A percentile compares a stretch with the other conserved stretches of the same genome.
Evolutionary conservation across 2,113 vertebrate genomes (phyloP).

Genomic region (Oncorhynchus kisutch): DNA sequence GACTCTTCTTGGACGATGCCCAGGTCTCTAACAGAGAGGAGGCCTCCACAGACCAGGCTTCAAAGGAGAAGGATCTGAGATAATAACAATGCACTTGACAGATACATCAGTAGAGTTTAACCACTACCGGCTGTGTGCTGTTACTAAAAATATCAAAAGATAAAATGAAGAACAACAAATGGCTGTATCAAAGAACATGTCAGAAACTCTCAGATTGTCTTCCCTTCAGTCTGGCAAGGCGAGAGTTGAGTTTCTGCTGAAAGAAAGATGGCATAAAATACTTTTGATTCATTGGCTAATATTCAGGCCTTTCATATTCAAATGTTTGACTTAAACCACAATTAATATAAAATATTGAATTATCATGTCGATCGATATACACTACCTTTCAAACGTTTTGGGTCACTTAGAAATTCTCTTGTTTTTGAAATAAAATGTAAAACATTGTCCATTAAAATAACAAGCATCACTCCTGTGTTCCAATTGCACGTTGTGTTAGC

Average conservation of each 20-base stretch:
- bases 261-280: constrained; percentile 19
- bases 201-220: constrained; percentile 33
- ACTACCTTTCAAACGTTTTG: background rate
- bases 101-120: constrained; percentile 62
- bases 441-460: too few relatives aligned
- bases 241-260: constrained; percentile 28
- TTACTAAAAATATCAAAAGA: constrained; percentile 49
- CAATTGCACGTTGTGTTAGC: too few relatives aligned
- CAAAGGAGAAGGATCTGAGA: constrained; percentile 40
- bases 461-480: too few relatives aligned
- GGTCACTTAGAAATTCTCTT: too few relatives aligned
- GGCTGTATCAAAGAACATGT: constrained; percentile 56
- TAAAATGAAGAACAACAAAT: constrained; percentile 48
- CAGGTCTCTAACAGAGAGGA: constrained; percentile 47
- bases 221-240: constrained; percentile 20
- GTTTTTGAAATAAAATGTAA: too few relatives aligned
- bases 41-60: constrained; percentile 44
- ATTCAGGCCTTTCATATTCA: constrained; percentile 22
- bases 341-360: background rate
- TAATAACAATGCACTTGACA: constrained; percentile 52
- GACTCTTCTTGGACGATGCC: constrained; percentile 47
- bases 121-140: constrained; percentile 51
- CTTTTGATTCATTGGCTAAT: constrained; percentile 38
- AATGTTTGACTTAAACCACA: constrained; percentile 14
- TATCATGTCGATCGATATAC: background rate